Evolutionary conservation across 2,888 invertebrate genomes (phyloP).

Genomic region (Leptura quadrifasciata): DNA sequence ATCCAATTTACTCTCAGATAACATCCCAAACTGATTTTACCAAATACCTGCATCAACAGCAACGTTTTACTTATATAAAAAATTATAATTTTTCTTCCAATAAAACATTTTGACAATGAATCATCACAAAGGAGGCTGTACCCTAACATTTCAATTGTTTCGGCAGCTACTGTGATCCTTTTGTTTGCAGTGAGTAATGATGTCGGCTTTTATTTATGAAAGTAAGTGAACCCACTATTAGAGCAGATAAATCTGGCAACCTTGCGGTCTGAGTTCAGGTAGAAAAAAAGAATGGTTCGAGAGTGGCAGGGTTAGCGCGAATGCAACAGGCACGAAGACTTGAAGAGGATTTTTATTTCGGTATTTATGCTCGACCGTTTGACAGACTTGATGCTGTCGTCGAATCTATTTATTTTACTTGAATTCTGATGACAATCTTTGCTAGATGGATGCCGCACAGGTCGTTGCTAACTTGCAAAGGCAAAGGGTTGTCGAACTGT

Average conservation of each 20-base stretch:
- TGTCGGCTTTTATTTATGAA: conserved; percentile 53
- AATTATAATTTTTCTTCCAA: conserved; percentile 45
- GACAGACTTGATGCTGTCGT: conserved; percentile 38
- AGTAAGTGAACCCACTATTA: conserved; percentile 53
- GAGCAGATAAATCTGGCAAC: conserved; percentile 51
- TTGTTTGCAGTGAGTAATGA: conserved; percentile 60
- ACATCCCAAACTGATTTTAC: no score
- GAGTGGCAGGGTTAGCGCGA: conserved; percentile 41
- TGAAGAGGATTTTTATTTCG: conserved; percentile 30
- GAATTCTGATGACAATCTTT: conserved; percentile 38
- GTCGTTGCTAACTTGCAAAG: conserved; percentile 11
- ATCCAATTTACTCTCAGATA: no score
- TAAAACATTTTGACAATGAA: conserved; percentile 51
- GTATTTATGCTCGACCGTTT: conserved; percentile 32
- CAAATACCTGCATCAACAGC: no score
- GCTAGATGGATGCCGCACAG: conserved; percentile 35
- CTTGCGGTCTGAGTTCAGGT: conserved; percentile 44
- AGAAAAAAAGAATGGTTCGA: conserved; percentile 46
- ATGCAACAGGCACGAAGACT: conserved; percentile 36
- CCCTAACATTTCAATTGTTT: conserved; percentile 58
- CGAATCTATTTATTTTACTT: conserved; percentile 39
- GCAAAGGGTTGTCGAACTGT: conserved; percentile 27
- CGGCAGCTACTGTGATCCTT: conserved; percentile 60
- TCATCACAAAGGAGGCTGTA: conserved; percentile 53
- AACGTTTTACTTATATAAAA: neutral